A percentile compares a stretch with the other conserved stretches of the same genome.
phyloP scores from a whole-genome alignment of 1,140 invertebrate species.

The Melanaphis sacchari region DNA sequence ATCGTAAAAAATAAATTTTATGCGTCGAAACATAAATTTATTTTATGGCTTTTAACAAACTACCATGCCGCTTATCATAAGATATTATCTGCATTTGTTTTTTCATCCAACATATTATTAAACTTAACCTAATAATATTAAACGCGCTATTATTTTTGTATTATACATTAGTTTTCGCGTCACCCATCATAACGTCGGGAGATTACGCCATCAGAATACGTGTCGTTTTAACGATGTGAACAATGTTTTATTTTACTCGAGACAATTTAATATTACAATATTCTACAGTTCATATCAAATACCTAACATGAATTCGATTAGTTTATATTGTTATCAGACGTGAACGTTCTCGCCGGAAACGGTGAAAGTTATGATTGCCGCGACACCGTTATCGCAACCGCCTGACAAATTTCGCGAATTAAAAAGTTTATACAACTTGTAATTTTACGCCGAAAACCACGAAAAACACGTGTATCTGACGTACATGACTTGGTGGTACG shows the following conservation, averaged over 20 bases:
- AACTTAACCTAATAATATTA: not conserved
- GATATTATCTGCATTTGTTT: not conserved
- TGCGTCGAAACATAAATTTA: not conserved
- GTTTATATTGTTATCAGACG: not conserved
- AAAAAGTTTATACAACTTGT: not conserved
- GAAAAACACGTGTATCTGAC: not conserved
- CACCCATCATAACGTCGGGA: not conserved
- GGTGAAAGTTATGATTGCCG: not conserved
- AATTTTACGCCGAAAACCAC: not conserved
- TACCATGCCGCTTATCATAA: not conserved
- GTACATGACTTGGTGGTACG: no score
- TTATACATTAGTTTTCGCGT: not conserved
- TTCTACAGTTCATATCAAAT: not conserved
- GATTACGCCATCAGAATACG: not conserved
- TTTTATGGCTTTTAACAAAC: not conserved
- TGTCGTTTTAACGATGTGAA: not conserved
- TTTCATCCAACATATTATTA: not conserved
- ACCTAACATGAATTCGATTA: not conserved
- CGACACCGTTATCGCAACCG: not conserved
- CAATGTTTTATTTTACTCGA: not conserved
- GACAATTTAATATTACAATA: not conserved
- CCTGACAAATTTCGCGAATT: not conserved
- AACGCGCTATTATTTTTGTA: not conserved
- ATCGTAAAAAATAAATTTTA: not conserved
- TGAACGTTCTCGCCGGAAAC: not conserved